phyloP scores from a whole-genome alignment of 64 coral and sea anemone genomes.

The Orbicella faveolata region DNA sequence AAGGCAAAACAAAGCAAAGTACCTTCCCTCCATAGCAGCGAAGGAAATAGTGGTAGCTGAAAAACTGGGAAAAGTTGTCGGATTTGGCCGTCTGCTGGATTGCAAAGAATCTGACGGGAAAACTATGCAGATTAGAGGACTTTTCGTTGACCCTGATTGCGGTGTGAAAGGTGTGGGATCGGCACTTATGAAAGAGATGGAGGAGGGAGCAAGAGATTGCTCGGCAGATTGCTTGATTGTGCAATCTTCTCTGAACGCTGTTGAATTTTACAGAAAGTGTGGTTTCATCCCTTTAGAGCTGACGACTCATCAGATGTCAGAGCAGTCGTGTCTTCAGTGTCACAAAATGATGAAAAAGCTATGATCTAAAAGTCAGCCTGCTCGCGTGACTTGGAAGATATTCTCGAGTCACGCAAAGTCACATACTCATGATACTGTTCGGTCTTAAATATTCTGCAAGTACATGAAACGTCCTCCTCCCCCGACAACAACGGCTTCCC shows the following conservation, averaged over 20 bases:
- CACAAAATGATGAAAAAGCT: slow-evolving; percentile 26
- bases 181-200: slow-evolving; percentile 18
- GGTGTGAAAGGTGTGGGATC: slow-evolving; percentile 32
- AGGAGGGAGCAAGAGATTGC: slow-evolving; percentile 17
- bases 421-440: too few species aligned
- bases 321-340: slow-evolving; percentile 13
- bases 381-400: not conserved
- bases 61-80: not conserved
- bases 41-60: slow-evolving; percentile 65
- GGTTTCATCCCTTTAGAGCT: slow-evolving; percentile 5
- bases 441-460: too few species aligned
- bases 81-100: slow-evolving; percentile 73
- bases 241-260: slow-evolving; percentile 44
- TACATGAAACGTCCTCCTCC: too few species aligned
- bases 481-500: too few species aligned
- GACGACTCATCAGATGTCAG: slow-evolving; percentile 1
- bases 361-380: not conserved
- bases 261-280: slow-evolving; percentile 51
- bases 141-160: slow-evolving; percentile 52
- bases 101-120: not conserved
- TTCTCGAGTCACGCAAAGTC: not conserved
- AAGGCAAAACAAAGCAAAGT: slow-evolving; percentile 33
- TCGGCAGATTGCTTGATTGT: not conserved
- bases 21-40: slow-evolving; percentile 45
- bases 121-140: slow-evolving; percentile 13